Evolutionary conservation across 2,888 invertebrate species (phyloP).

Genomic region (Polia nebulosa): DNA sequence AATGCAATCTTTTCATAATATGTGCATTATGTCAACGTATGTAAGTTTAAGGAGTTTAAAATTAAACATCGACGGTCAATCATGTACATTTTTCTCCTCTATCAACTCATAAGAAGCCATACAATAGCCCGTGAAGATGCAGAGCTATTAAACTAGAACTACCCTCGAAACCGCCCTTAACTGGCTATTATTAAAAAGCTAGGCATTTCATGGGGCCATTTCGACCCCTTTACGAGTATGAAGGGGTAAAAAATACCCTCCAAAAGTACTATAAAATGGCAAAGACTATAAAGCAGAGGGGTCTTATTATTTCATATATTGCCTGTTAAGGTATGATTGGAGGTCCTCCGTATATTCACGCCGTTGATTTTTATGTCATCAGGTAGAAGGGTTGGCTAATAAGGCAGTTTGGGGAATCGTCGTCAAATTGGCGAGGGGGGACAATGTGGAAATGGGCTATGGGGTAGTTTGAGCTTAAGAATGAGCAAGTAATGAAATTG

Average conservation of each 20-base stretch:
- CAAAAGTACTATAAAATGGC: conserved; percentile 61
- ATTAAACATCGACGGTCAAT: neutral
- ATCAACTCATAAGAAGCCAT: conserved; percentile 5
- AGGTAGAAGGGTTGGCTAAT: conserved; percentile 60
- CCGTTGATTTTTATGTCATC: conserved; percentile 71
- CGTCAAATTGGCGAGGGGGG: conserved; percentile 26
- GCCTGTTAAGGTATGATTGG: conserved; percentile 58
- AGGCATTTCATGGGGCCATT: conserved; percentile 66
- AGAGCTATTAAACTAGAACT: conserved; percentile 54
- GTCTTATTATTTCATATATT: conserved; percentile 60
- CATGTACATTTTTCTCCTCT: neutral
- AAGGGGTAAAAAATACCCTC: conserved; percentile 63
- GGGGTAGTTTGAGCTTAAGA: neutral
- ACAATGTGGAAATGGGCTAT: conserved; percentile 4
- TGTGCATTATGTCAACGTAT: no score
- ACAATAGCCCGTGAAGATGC: conserved; percentile 35
- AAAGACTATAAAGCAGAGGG: conserved; percentile 63
- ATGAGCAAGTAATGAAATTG: neutral
- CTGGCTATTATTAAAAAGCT: conserved; percentile 68
- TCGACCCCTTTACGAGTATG: conserved; percentile 62
- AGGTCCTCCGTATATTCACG: conserved; percentile 56
- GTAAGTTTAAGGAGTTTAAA: neutral
- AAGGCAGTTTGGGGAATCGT: conserved; percentile 31
- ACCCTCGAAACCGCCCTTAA: conserved; percentile 53
- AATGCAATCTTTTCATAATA: no score